Conservation (phyloP, 2,797 vertebrate species). For the Sternotherus odoratus region DNA sequence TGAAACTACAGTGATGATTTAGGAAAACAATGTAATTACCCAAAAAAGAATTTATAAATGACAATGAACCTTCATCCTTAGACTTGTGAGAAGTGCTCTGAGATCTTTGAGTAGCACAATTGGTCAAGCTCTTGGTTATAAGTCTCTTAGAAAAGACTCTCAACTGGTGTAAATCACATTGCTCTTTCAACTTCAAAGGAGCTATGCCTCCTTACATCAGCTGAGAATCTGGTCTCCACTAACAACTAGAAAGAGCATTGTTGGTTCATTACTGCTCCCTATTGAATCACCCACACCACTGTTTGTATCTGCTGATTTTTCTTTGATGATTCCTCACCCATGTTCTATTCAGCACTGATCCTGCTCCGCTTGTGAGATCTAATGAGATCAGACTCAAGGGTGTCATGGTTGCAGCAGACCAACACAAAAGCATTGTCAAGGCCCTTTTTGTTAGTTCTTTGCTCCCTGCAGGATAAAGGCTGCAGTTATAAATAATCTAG, state of each 20-base stretch:
- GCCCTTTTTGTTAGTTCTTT: background rate
- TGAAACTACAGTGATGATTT: background rate
- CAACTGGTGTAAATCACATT: background rate
- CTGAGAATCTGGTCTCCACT: background rate
- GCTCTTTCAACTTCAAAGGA: background rate
- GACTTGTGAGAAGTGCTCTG: background rate
- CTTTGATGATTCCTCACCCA: constrained; percentile 26
- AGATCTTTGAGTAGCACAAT: background rate
- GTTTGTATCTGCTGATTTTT: background rate
- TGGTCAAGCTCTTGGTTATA: background rate
- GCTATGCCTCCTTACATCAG: background rate
- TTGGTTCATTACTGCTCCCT: background rate
- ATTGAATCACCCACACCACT: background rate
- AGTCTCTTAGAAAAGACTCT: background rate
- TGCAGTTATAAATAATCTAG: background rate
- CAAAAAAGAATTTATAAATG: background rate
- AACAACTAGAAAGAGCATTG: background rate
- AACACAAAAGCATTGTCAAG: background rate
- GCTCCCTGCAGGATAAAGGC: background rate
- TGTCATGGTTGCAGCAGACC: constrained; percentile 6
- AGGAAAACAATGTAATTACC: background rate
- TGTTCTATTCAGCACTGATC: background rate
- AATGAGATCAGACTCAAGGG: background rate
- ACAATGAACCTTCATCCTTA: fast-evolving
- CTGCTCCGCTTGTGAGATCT: background rate